phyloP scores from a whole-genome alignment of 2,113 vertebrate species.

The Ammodytes marinus region DNA sequence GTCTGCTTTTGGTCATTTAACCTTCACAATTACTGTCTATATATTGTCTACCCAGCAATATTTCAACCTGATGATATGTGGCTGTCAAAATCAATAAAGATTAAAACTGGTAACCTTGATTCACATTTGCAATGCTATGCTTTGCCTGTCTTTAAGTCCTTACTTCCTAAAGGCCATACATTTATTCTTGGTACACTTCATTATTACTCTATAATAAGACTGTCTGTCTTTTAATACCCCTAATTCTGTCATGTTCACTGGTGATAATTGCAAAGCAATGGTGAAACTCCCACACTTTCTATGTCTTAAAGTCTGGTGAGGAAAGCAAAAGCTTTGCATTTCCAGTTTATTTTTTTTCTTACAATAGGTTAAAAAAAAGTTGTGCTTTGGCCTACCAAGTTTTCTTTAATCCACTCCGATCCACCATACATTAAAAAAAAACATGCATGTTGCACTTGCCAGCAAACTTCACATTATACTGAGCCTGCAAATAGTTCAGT shows the following conservation, averaged over 20 bases:
- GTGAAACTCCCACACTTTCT: not conserved
- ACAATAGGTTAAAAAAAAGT: not conserved
- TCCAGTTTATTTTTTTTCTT: not conserved
- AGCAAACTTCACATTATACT: not conserved
- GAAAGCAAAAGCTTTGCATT: not conserved
- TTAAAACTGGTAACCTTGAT: too few species aligned
- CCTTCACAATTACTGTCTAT: slow-evolving; percentile 15
- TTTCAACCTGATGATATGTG: not conserved
- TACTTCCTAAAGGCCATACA: not conserved
- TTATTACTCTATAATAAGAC: too few species aligned
- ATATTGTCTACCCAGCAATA: not conserved
- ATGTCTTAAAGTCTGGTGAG: not conserved
- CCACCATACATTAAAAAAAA: not conserved
- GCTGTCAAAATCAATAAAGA: not conserved
- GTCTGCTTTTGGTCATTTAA: slow-evolving; percentile 34
- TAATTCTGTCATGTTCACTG: slow-evolving; percentile 7
- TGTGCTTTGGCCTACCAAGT: not conserved
- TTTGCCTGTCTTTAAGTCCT: not conserved
- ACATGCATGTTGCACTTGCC: not conserved
- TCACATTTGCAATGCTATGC: not conserved
- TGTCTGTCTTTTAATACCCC: not conserved
- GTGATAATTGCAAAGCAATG: slow-evolving; percentile 11
- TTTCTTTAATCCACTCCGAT: not conserved
- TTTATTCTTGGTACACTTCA: not conserved
- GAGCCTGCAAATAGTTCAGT: not conserved